Evolutionary conservation across 2,888 invertebrate genomes (phyloP).

Genomic region (Polia nebulosa): DNA sequence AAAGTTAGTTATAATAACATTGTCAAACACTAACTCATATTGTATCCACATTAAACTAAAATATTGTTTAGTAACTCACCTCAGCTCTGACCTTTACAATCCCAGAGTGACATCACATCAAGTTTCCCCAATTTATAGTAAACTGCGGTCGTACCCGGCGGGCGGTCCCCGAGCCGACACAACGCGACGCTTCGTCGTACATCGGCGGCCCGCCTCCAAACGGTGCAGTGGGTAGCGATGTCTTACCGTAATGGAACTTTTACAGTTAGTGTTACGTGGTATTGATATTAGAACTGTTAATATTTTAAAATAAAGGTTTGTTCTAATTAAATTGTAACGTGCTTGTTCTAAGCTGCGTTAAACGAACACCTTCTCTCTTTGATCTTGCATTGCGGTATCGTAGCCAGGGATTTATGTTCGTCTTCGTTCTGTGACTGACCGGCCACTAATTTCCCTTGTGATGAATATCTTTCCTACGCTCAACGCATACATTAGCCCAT

Average conservation of each 20-base stretch:
- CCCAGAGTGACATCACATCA: constrained; percentile 3
- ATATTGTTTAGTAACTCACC: background rate
- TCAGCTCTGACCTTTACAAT: constrained; percentile 4
- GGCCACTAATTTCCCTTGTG: background rate
- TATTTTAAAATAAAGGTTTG: background rate
- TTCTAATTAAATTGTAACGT: background rate
- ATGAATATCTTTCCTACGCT: background rate
- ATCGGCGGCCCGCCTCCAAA: background rate
- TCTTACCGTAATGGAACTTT: background rate
- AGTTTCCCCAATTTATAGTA: constrained; percentile 10
- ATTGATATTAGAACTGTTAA: background rate
- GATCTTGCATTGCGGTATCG: background rate
- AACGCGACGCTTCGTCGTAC: background rate
- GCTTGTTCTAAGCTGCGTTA: background rate
- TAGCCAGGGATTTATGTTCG: background rate
- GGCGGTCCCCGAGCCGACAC: background rate
- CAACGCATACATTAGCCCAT: background rate
- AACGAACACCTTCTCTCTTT: background rate
- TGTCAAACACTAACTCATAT: background rate
- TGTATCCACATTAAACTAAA: background rate
- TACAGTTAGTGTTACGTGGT: background rate
- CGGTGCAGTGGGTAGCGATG: background rate
- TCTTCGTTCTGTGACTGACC: background rate
- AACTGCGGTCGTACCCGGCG: constrained; percentile 8
- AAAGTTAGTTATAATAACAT: background rate